Percentiles rank a stretch among this genome's conserved stretches.
Conservation (phyloP, 37 sponge, comb jelly and placozoan species). For the Mnemiopsis leidyi region DNA sequence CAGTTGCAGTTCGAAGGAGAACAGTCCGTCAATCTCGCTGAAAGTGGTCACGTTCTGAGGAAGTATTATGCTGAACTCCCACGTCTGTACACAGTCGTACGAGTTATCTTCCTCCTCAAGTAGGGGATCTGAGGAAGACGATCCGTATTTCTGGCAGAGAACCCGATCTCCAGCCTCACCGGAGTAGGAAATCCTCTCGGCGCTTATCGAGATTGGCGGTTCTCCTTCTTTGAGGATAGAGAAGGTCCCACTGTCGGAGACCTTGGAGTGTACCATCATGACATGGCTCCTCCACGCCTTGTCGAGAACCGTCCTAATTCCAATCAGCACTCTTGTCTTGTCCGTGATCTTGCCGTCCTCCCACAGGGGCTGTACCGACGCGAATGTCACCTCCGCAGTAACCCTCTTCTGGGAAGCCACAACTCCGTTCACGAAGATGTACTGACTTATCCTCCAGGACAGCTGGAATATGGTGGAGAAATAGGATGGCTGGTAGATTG, state of each 20-base stretch:
- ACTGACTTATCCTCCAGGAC: conserved; percentile 17
- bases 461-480: background rate
- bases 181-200: background rate
- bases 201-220: background rate
- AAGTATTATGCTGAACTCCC: background rate
- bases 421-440: background rate
- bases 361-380: background rate
- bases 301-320: background rate
- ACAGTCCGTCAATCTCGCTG: background rate
- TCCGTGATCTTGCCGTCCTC: background rate
- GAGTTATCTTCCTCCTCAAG: background rate
- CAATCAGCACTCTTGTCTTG: background rate
- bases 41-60: background rate
- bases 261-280: conserved; percentile 19
- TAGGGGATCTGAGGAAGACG: no score
- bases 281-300: background rate
- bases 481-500: background rate
- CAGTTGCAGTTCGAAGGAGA: background rate
- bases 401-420: conserved; percentile 17
- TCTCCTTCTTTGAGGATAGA: background rate
- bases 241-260: background rate
- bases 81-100: background rate
- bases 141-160: no score
- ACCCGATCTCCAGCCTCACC: background rate
- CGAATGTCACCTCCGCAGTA: background rate